Percentiles rank a stretch among this genome's conserved stretches.
These are phyloP conservation scores for Cydia fagiglandana DNA, from an alignment of 1,140 invertebrate genomes.

Conservation along the genomic window DNA sequence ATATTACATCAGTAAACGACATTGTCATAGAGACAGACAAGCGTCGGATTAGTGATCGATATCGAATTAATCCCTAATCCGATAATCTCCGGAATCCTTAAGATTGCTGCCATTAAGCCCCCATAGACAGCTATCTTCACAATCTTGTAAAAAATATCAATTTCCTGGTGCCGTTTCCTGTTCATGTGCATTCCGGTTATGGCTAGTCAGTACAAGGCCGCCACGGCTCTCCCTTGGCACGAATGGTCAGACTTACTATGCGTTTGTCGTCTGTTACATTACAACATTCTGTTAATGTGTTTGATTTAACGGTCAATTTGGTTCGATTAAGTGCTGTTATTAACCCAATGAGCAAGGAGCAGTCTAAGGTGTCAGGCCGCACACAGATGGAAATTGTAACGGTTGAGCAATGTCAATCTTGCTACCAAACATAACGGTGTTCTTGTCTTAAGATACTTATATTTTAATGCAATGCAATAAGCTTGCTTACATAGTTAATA, in stretches of 20 bases:
- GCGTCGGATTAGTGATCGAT: neutral
- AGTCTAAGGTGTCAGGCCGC: too few relatives aligned
- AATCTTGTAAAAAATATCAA: too few relatives aligned
- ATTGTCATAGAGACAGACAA: neutral
- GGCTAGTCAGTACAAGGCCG: neutral
- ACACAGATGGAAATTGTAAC: too few relatives aligned
- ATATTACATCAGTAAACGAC: neutral
- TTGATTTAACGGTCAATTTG: neutral
- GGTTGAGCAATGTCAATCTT: too few relatives aligned
- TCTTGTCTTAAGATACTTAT: too few relatives aligned
- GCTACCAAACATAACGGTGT: too few relatives aligned
- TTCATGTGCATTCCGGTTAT: conserved; percentile 4
- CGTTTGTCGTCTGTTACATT: too few relatives aligned
- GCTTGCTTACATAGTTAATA: too few relatives aligned
- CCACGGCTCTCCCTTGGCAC: neutral
- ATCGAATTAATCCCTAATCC: conserved; percentile 15
- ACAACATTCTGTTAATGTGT: too few relatives aligned
- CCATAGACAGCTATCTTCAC: too few relatives aligned
- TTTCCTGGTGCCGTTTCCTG: neutral
- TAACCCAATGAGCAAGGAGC: neutral
- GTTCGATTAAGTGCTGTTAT: neutral
- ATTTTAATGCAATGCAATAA: too few relatives aligned
- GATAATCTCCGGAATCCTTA: conserved; percentile 2
- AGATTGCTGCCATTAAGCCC: neutral
- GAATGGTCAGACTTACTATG: neutral